Evolutionary conservation across 2,113 vertebrate genomes (phyloP).

Genomic region (Microtus pennsylvanicus): DNA sequence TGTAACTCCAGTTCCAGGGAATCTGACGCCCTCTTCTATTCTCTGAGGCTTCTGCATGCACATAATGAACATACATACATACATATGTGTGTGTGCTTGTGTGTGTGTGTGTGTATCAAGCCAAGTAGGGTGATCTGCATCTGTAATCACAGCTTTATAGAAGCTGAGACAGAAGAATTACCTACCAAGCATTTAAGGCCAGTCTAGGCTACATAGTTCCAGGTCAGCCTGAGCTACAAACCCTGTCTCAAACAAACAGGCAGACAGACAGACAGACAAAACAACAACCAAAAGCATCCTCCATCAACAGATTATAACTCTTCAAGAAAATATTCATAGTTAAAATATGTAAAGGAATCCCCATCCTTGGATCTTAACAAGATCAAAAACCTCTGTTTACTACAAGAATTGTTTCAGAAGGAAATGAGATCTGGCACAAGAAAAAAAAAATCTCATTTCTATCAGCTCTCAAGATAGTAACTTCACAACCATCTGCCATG

Average conservation of each 20-base stretch:
- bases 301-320: constrained; percentile 19
- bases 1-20: background rate
- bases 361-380: constrained; percentile 59
- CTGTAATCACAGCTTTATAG: background rate
- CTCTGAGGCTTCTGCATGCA: background rate
- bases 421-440: constrained; percentile 73
- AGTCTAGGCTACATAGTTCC: background rate
- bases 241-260: background rate
- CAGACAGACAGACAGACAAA: background rate
- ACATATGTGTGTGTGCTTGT: background rate
- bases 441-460: constrained; percentile 68
- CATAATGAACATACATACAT: background rate
- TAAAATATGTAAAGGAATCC: constrained; percentile 57
- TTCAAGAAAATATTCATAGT: constrained; percentile 42
- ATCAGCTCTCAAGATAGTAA: constrained; percentile 76
- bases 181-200: background rate
- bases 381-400: constrained; percentile 82
- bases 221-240: background rate
- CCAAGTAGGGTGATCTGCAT: no score
- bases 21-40: background rate
- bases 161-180: background rate
- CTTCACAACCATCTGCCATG: constrained; percentile 72
- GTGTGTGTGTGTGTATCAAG: no score
- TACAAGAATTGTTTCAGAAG: constrained; percentile 76
- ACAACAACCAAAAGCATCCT: background rate